Evolutionary conservation across 2,888 invertebrate species (phyloP), one percentile per base, ranked within the genome.

Genomic region (Notocelia uddmanniana): DNA sequence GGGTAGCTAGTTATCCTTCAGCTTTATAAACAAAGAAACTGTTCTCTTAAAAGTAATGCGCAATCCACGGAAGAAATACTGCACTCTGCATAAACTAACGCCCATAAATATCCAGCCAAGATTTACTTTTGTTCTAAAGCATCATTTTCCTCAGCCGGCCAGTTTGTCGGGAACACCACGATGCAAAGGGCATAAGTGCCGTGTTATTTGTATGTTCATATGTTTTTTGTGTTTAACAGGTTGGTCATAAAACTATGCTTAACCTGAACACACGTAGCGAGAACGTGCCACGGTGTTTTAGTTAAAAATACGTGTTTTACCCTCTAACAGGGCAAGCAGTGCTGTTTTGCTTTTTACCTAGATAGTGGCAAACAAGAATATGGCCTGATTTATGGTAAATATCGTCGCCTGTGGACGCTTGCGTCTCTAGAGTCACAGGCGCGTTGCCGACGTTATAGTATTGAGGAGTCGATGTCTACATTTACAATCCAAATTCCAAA

Each of bases 301-400:
- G 58, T 59, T 59, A 41, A 59, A 59, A 59, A 59, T 59, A 59
- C 58, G 21, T 59, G 37, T 41, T 59, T 23, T 54, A 45, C n/a
- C 11, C 37, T 5, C n/a, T 45, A 45, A n/a, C n/a, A n/a, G 6
- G 41, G 41, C 21, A 23, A 54, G 52, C 21, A 15, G 23, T 54
- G 6, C 23, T 15, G 23, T 10, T 54, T 23, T 23, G 15, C 6
- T 23, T 59, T 31, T 31, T 31, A 31, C 8, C 31, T 8, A 9
- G 31, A 31, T 31, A 9, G 31, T 2, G 26, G 5, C 26, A 26
- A 26, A 5, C 3, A 26, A 26, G 26, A 2, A 5, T 3, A 31
- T 9, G 31, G 0, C 31, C 8, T 31, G 31, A 5, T 31, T 31
- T 5, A 31, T 26, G 31, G 8, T 31, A 11, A 41, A 41, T 15